Conservation (phyloP, 2,888 invertebrate species). For the Machimus rusticus region DNA sequence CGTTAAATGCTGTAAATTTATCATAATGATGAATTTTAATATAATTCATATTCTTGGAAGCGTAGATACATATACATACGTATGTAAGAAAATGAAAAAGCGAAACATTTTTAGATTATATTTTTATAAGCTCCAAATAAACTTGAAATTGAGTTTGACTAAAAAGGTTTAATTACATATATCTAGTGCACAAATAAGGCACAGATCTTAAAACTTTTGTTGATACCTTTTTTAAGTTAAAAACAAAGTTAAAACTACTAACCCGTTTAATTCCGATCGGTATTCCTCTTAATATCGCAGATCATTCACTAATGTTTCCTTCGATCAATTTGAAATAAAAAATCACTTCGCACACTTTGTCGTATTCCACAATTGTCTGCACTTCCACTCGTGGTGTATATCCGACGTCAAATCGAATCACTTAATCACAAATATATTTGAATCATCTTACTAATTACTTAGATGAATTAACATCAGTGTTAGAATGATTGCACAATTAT, state of each 20-base stretch:
- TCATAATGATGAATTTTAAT: too few relatives aligned
- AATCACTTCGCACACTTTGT: not conserved
- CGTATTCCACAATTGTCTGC: not conserved
- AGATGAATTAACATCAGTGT: not conserved
- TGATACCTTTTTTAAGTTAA: too few relatives aligned
- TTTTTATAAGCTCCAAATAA: too few relatives aligned
- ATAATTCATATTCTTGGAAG: too few relatives aligned
- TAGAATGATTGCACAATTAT: not conserved
- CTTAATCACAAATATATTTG: not conserved
- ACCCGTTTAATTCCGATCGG: not conserved
- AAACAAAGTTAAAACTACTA: not conserved
- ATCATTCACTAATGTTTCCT: constrained; percentile 1
- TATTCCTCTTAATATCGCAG: constrained; percentile 5
- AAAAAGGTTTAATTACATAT: too few relatives aligned
- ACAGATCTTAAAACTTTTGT: too few relatives aligned
- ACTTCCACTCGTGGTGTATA: not conserved
- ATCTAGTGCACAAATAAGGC: too few relatives aligned
- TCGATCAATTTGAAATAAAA: not conserved
- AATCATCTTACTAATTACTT: not conserved
- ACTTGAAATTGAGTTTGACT: too few relatives aligned
- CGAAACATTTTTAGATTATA: too few relatives aligned
- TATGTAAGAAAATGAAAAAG: too few relatives aligned
- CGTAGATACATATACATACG: too few relatives aligned
- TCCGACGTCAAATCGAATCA: not conserved
- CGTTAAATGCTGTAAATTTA: too few relatives aligned